Evolutionary conservation across 2,113 vertebrate species (phyloP), one percentile per base, ranked within the genome.

Genomic region (Lepus europaeus): DNA sequence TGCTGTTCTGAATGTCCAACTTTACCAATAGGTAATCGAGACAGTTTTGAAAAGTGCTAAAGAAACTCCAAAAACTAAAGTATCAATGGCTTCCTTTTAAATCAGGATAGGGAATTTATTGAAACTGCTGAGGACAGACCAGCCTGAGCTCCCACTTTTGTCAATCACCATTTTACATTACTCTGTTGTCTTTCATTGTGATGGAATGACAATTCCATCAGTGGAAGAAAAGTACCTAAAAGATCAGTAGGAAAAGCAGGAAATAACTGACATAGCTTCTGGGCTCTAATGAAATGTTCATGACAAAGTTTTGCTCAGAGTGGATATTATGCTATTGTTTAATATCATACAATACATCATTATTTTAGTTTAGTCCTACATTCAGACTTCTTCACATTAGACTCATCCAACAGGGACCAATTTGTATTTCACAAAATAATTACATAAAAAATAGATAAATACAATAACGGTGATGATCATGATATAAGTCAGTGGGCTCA

Each of bases 171-270:
- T 20, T 78, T 78, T 87, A 45, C 23, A 68, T 83, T 11, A 84
- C 29, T 73, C 61, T 63, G 61, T 81, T 94, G 80, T 97, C 73
- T 93, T 96, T 73, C 25, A 3, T 17, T 39, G 17, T 81, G 76
- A 93, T 36, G 69, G 80, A 87, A n/a, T 81, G 89, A 73, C n/a
- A 83, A 59, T 74, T 61, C 14, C 72, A 80, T 83, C 95, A 80
- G 51, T 49, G 45, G 33, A 49, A 68, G 61, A 56, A 87, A 89
- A 66, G 93, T 88, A 73, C 80, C 90, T 74, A 20, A 90, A 89
- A 91, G 89, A 61, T 94, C 72, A 89, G 66, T 14, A 70, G 51
- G 56, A 70, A 64, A 53, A 74, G 16, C 31, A 61, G 63, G 69
- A 91, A 95, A 66, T 3, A 17, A 51, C 49, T 49, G 45, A 53